Conservation (phyloP, 2,888 invertebrate genomes). For the Geophilus truncorum region DNA sequence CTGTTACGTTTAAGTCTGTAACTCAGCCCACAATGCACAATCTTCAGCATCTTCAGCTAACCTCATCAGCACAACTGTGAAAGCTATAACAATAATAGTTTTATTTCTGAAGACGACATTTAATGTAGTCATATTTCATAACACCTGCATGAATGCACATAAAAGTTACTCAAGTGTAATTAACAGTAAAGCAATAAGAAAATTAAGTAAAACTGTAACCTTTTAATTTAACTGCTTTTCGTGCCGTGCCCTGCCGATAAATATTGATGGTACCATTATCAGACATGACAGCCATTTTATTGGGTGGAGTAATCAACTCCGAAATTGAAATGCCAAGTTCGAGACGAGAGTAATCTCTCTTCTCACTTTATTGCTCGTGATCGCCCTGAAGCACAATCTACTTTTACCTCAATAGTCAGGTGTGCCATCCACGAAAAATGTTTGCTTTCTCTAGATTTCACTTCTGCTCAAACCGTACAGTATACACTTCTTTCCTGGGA, state of each 20-base stretch:
- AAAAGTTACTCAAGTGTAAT: too few species aligned
- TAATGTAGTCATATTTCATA: too few species aligned
- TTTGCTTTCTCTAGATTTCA: background rate
- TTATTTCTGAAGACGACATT: too few species aligned
- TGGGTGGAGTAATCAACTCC: conserved; percentile 17
- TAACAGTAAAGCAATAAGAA: too few species aligned
- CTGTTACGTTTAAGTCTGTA: too few species aligned
- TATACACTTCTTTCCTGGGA: too few species aligned
- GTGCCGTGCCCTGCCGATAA: background rate
- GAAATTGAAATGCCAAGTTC: conserved; percentile 27
- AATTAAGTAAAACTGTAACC: background rate
- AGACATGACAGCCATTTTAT: background rate
- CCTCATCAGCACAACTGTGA: too few species aligned
- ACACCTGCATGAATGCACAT: too few species aligned
- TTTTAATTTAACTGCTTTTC: background rate
- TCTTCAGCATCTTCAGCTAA: too few species aligned
- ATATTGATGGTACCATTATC: conserved; percentile 18
- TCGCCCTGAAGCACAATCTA: conserved; percentile 11
- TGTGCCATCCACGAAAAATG: background rate
- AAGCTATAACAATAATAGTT: too few species aligned
- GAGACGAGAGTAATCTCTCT: conserved; percentile 22
- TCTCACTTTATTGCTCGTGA: conserved; percentile 25
- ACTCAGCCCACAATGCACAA: too few species aligned
- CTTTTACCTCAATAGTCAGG: conserved; percentile 21
- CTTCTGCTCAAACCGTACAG: background rate